Evolutionary conservation across 2,797 vertebrate genomes (phyloP), one percentile per base, ranked within the genome.

Genomic region (Urophycis tenuis): DNA sequence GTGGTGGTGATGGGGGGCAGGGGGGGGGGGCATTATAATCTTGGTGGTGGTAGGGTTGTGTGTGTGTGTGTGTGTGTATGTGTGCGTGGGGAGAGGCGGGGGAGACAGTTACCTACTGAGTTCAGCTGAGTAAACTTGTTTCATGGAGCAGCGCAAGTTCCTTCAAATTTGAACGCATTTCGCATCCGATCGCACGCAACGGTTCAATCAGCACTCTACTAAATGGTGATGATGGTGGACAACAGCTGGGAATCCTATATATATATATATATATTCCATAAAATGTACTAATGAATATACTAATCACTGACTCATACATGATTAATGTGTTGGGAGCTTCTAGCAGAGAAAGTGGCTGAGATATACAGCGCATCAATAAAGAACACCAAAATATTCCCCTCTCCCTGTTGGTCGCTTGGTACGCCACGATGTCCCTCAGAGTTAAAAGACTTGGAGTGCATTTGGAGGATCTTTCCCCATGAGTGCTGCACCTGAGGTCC

Each of bases 391-490:
- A n/a, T n/a, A n/a, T n/a, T n/a, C 69, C 74, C 41, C 70, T 75
- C 73, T 82, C 80, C 86, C 81, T 74, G 69, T 81, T 29, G n/a
- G 8, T 15, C 39, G 25, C 35, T n/a, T 64, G 25, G 32, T 71
- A 88, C 86, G 78, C 88, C 82, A 91, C 87, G 83, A 88, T 89
- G 88, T 88, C 90, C 92, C 88, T 92, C 92, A 92, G 87, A 87
- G 88, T 87, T 92, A 88, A 90, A 91, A 90, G 85, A 84, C 86
- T 88, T 72, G 3, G 72, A 88, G 83, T 76, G 82, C 81, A 83
- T 88, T 82, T 81, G 81, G 84, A 82, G 60, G 25, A 29, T 2
- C 53, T n/a, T n/a, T n/a, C n/a, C 53, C 8, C 2, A 4, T 60
- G 86, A 79, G 35, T 77, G 75, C 83, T 72, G 78, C 87, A 91